These are phyloP conservation scores for Andrena hattorfiana DNA, from an alignment of 2,888 invertebrate species.

Conservation along the genomic window DNA sequence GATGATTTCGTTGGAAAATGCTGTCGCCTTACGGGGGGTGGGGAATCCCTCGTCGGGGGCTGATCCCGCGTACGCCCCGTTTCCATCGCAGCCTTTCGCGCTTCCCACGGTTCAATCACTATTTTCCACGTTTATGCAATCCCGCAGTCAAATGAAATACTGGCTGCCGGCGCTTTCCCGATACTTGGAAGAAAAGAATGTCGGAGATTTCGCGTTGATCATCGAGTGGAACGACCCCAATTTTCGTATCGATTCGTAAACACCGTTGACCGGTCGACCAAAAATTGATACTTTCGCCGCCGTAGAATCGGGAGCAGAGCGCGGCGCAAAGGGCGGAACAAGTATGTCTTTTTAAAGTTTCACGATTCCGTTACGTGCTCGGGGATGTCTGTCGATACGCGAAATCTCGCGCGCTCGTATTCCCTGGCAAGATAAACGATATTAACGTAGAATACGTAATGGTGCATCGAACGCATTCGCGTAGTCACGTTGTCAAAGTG, in stretches of 20 bases:
- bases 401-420: not conserved
- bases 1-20: not conserved
- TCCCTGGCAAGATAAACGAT: conserved; percentile 6
- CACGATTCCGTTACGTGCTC: too few species aligned
- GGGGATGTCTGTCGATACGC: not conserved
- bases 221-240: not conserved
- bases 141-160: not conserved
- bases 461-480: conserved; percentile 52
- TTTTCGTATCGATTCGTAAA: not conserved
- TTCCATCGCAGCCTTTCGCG: not conserved
- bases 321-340: not conserved
- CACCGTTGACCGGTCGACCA: not conserved
- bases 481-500: conserved; percentile 54
- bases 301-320: not conserved
- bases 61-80: not conserved
- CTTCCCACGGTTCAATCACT: not conserved
- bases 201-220: not conserved
- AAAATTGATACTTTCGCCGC: not conserved
- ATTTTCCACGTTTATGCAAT: not conserved
- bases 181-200: not conserved
- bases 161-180: too few species aligned
- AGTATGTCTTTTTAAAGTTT: too few species aligned
- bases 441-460: conserved; percentile 43
- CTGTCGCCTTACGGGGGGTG: not conserved
- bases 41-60: not conserved